Evolutionary conservation across 2,113 vertebrate species (phyloP), one percentile per base, ranked within the genome.

Genomic region (Rafetus swinhoei): DNA sequence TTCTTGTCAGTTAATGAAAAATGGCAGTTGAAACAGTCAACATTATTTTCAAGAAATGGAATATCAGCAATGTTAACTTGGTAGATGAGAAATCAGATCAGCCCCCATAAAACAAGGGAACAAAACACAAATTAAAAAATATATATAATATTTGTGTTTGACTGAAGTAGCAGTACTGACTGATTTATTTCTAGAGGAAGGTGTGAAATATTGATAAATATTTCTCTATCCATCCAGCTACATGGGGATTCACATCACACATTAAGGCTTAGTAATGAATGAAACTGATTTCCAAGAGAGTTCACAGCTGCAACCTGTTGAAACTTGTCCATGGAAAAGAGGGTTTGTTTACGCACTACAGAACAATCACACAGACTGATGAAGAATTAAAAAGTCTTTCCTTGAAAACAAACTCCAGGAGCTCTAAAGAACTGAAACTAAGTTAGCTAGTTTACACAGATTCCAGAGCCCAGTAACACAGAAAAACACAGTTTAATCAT

Each of bases 371-470:
- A 0, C 95, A 94, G 92, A 92, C 93, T 18, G 87, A 52, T 83
- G 80, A 93, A 92, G 90, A 93, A 94, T 94, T 96, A 14, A 86
- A 88, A 87, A 94, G 22, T 80, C 85, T 80, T 95, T 93, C 85
- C 82, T 96, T 91, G 56, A 92, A 89, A 95, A 88, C 86, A 81
- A 81, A 82, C 76, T 92, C 81, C 88, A 94, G 81, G 84, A 32
- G 56, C 54, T 87, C 92, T 91, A 85, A 79, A 93, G 79, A 97
- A 96, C 96, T 81, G 85, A 96, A 97, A 96, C 79, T 94, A 96
- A 93, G 95, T 94, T 97, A 97, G 84, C 65, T 91, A 86, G 72
- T 96, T 80, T 74, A 92, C 74, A 59, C 79, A 88, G 27, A 65
- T 85, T 90, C 79, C 53, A 86, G 91, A 93, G 59, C 60, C 62